Evolutionary conservation across 1,140 invertebrate genomes (phyloP).

Genomic region (Mactra quadrangularis): DNA sequence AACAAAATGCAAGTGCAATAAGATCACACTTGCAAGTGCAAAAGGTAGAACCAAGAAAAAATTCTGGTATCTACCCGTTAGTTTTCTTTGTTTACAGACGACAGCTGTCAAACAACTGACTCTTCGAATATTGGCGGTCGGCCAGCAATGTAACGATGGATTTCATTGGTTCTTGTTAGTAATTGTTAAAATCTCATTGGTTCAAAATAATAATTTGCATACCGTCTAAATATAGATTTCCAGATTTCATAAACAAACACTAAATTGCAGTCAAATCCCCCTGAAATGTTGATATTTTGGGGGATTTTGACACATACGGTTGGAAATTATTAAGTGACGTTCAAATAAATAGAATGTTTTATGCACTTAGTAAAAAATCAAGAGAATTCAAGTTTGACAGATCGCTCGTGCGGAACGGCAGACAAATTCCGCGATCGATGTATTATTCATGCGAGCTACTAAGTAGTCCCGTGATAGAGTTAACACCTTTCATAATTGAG

Average conservation of each 20-base stretch:
- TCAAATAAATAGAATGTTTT: too few species aligned
- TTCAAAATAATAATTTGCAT: conserved; percentile 45
- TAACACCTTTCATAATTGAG: too few species aligned
- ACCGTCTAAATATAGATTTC: conserved; percentile 53
- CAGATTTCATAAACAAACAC: conserved; percentile 44
- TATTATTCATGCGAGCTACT: too few species aligned
- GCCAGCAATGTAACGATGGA: conserved; percentile 36
- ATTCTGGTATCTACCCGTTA: conserved; percentile 18
- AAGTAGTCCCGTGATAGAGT: too few species aligned
- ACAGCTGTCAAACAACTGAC: conserved; percentile 68
- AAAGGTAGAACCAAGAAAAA: conserved; percentile 18
- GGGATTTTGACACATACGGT: too few species aligned
- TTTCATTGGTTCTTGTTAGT: conserved; percentile 58
- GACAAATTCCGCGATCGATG: too few species aligned
- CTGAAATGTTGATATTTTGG: too few species aligned
- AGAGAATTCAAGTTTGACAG: conserved; percentile 54
- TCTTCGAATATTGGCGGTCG: conserved; percentile 65
- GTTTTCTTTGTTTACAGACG: conserved; percentile 59
- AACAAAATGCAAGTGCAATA: conserved; percentile 27
- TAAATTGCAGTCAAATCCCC: too few species aligned
- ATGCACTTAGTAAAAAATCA: too few species aligned
- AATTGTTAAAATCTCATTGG: conserved; percentile 39
- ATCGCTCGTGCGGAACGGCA: conserved; percentile 49
- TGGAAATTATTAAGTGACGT: too few species aligned
- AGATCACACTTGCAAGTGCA: neutral